Base-by-base conservation (phyloP, 1,140 invertebrate species). In the Sarcophaga bullata region DNA sequence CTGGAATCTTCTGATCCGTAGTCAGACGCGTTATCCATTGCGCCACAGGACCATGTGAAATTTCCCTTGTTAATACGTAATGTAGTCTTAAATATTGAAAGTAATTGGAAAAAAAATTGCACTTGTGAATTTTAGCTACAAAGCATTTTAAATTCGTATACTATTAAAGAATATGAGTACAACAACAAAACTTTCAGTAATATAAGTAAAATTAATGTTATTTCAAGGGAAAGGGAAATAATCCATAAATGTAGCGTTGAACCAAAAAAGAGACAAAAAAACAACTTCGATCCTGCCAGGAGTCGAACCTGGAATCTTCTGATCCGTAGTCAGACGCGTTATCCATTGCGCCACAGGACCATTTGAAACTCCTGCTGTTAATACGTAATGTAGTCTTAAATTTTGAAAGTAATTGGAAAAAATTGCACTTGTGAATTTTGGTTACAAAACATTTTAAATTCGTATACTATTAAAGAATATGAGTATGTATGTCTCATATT, bases 221-320 rank as follows among this genome's bases (percentile, higher is more conserved):
- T 54, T 54, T 15, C 52, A 10, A 54, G 1, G 52, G 52, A 15
- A 54, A 54, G 15, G 1, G 2, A 11, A 11, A 11, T 54, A 3
- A 1, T 54, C 15, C 15, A 11, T 3, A 54, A 54, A 1, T 54
- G 9, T 54, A 54, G 10, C 15, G 9, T 15, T 54, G 52, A 15
- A 5, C 9, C 1, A 54, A 11, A 15, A 15, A 54, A 54, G 1
- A 1, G 9, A 37, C 1, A 75, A 75, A 75, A 75, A 47, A 46
- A 9, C 50, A 75, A 15, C 15, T 82, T 75, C 92, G 92, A 93
- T 92, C 92, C 91, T 92, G 93, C 92, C 92, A 93, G 93, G 93
- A 93, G 92, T 93, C 92, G 93, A 93, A 93, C 93, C 92, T 93
- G 93, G 92, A 93, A 93, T 93, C 93, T 93, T 93, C 92, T 93